Conservation (phyloP, 2,113 vertebrate species). For the Puffinus mauretanicus region DNA sequence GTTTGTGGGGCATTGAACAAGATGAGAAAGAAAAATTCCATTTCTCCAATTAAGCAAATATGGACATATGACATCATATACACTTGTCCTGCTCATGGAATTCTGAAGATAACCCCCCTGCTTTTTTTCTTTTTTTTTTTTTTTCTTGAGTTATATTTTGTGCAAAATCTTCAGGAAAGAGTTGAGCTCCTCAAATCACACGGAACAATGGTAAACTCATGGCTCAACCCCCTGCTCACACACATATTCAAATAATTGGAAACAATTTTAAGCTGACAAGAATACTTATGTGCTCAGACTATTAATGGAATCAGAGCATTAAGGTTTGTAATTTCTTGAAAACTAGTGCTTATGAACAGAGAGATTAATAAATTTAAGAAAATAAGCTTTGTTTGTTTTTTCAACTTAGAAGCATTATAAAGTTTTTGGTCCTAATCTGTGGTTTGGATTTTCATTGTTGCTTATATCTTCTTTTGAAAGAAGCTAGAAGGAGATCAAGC, state of each 20-base stretch:
- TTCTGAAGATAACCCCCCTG: neutral
- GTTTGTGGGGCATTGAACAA: accelerated
- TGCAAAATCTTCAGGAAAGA: neutral
- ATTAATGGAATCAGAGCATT: neutral
- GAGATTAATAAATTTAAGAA: neutral
- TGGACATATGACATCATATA: neutral
- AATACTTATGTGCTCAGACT: neutral
- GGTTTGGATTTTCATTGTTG: neutral
- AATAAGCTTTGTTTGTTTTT: neutral
- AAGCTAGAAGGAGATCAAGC: neutral
- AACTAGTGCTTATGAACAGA: neutral
- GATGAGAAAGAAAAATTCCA: neutral
- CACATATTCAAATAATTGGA: neutral
- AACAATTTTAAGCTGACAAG: neutral
- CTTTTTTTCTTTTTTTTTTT: too few species aligned
- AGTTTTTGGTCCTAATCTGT: neutral
- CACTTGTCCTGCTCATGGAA: neutral
- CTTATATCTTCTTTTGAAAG: neutral
- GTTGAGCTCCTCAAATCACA: neutral
- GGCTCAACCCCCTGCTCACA: neutral
- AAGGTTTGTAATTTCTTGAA: neutral
- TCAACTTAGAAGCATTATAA: neutral
- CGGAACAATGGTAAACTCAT: neutral
- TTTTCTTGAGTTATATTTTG: neutral
- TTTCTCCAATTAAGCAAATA: neutral